Evolutionary conservation across 1,140 invertebrate genomes (phyloP).

Genomic region (Heterodera carotae): DNA sequence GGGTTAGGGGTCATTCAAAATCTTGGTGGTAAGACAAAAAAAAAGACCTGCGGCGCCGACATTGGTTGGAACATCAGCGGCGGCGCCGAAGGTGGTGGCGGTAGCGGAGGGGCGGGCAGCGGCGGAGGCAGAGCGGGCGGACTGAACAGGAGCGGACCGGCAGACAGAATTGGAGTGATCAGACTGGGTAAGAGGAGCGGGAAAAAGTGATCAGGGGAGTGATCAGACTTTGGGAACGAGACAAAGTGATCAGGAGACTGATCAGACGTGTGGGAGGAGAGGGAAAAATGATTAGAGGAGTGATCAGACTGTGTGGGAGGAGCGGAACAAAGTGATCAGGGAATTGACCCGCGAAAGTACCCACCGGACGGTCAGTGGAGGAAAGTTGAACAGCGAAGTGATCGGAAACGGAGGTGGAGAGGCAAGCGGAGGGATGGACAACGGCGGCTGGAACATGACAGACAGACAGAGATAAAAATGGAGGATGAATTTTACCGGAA

Average conservation of each 20-base stretch:
- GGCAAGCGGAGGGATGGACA: background rate
- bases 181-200: background rate
- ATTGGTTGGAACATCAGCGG: background rate
- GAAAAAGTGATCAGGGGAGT: background rate
- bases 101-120: background rate
- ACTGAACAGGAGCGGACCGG: background rate
- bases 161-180: background rate
- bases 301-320: background rate
- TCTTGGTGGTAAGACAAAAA: too few species aligned
- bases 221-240: background rate
- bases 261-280: background rate
- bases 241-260: background rate
- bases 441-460: background rate
- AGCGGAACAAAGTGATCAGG: background rate
- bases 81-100: background rate
- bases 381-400: constrained; percentile 10
- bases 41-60: background rate
- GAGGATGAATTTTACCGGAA: background rate
- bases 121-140: background rate
- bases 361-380: constrained; percentile 12
- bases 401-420: background rate
- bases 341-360: background rate
- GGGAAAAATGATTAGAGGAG: background rate
- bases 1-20: too few species aligned
- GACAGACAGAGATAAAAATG: background rate